Percentiles rank a stretch among this genome's conserved stretches.
Evolutionary conservation across 2,888 invertebrate species (phyloP).

Genomic region (Lutraria lutraria): DNA sequence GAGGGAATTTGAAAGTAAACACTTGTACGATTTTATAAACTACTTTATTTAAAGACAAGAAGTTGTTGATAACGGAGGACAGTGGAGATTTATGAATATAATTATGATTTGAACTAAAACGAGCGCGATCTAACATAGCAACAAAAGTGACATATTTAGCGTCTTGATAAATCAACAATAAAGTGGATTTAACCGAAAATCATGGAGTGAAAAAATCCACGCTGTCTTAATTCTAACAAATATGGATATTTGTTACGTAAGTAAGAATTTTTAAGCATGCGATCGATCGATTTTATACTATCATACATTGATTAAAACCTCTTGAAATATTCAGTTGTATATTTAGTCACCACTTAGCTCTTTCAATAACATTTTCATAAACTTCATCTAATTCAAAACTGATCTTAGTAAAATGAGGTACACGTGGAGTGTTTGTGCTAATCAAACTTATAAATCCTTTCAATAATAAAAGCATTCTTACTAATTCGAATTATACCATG

Average conservation of each 20-base stretch:
- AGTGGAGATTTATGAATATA: neutral
- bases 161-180: neutral
- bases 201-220: neutral
- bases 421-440: too few relatives aligned
- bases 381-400: too few relatives aligned
- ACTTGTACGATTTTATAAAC: neutral
- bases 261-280: neutral
- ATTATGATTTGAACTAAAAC: constrained; percentile 12
- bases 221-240: neutral
- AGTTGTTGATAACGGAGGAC: neutral
- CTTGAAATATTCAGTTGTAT: too few relatives aligned
- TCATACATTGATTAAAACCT: neutral
- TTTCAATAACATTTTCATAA: neutral
- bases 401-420: too few relatives aligned
- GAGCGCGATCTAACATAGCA: neutral
- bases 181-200: neutral
- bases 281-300: neutral
- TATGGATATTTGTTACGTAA: neutral
- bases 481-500: too few relatives aligned
- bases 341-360: neutral
- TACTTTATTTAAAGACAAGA: neutral
- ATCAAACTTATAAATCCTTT: too few relatives aligned
- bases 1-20: neutral
- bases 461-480: too few relatives aligned
- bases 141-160: neutral